A percentile compares a stretch with the other conserved stretches of the same genome.
Evolutionary conservation across 37 sponge, comb jelly and placozoan genomes (phyloP).

Genomic region (Spongilla lacustris): DNA sequence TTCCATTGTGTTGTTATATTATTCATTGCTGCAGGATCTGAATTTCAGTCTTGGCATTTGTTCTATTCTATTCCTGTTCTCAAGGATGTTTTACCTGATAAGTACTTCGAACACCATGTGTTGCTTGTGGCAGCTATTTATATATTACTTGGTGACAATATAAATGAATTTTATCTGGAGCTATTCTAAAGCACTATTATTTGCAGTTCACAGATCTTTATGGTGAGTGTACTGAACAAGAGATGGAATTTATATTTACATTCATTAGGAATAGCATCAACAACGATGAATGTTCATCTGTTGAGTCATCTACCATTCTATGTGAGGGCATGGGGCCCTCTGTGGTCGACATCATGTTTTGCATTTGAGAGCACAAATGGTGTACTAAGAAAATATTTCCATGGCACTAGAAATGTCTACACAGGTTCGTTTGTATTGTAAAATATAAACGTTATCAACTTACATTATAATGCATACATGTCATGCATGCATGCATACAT

Average conservation of each 20-base stretch:
- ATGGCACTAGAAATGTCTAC: background rate
- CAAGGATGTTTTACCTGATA: slow-evolving; percentile 4
- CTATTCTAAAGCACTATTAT: background rate
- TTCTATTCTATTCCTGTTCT: slow-evolving; percentile 12
- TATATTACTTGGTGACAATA: background rate
- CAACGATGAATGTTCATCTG: slow-evolving; percentile 18
- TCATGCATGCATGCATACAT: too few species aligned
- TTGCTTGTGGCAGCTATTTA: background rate
- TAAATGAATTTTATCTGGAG: background rate
- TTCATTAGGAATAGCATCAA: background rate
- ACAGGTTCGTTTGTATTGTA: too few species aligned
- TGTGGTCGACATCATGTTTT: slow-evolving; percentile 20
- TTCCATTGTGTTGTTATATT: background rate
- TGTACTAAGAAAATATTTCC: background rate
- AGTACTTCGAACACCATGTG: slow-evolving; percentile 11
- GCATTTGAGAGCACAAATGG: slow-evolving; percentile 11
- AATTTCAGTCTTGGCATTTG: background rate
- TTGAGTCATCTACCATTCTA: slow-evolving; percentile 12
- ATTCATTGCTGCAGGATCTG: background rate
- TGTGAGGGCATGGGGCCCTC: slow-evolving; percentile 19
- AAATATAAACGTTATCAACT: too few species aligned
- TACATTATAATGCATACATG: too few species aligned
- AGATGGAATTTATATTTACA: background rate
- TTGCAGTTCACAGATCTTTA: slow-evolving; percentile 8
- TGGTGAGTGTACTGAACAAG: background rate